Conservation (phyloP, 2,797 vertebrate species). For the Brotula barbata region DNA sequence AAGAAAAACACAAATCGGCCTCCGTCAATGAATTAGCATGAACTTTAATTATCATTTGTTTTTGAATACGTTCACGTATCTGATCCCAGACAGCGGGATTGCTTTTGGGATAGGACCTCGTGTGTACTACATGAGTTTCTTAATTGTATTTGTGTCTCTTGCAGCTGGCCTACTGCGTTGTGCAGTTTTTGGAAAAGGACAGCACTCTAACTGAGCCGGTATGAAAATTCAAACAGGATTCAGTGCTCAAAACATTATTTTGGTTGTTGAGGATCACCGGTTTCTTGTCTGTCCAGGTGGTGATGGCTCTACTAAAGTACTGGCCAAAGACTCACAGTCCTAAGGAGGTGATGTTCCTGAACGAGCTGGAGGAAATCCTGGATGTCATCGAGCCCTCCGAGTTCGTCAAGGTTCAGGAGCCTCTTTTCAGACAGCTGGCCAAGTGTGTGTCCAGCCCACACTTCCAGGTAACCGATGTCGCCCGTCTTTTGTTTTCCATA, state of each 20-base stretch:
- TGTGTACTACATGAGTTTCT: too few relatives aligned
- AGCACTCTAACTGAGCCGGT: constrained; percentile 98
- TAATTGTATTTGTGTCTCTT: constrained; percentile 28
- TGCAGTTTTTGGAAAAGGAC: constrained; percentile 99
- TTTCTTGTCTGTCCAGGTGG: constrained; percentile 80
- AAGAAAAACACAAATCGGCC: too few relatives aligned
- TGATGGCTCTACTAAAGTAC: constrained; percentile 98
- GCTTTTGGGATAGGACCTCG: too few relatives aligned
- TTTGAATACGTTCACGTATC: too few relatives aligned
- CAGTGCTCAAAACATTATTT: too few relatives aligned
- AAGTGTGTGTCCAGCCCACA: constrained; percentile 98
- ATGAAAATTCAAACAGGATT: too few relatives aligned
- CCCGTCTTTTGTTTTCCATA: constrained; percentile 4
- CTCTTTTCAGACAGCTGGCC: constrained; percentile 98
- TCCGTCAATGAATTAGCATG: too few relatives aligned
- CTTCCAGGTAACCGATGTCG: constrained; percentile 87
- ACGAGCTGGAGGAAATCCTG: constrained; percentile 97
- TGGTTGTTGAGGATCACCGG: constrained; percentile 77
- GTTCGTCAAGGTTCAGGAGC: constrained; percentile 98
- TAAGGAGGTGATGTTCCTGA: constrained; percentile 99
- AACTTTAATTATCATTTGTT: too few relatives aligned
- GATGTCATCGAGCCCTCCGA: constrained; percentile 98
- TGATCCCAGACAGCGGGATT: too few relatives aligned
- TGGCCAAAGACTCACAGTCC: constrained; percentile 99
- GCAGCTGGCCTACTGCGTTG: constrained; percentile 99